phyloP scores from a whole-genome alignment of 2,113 vertebrate genomes.

The Urocitellus parryii region DNA sequence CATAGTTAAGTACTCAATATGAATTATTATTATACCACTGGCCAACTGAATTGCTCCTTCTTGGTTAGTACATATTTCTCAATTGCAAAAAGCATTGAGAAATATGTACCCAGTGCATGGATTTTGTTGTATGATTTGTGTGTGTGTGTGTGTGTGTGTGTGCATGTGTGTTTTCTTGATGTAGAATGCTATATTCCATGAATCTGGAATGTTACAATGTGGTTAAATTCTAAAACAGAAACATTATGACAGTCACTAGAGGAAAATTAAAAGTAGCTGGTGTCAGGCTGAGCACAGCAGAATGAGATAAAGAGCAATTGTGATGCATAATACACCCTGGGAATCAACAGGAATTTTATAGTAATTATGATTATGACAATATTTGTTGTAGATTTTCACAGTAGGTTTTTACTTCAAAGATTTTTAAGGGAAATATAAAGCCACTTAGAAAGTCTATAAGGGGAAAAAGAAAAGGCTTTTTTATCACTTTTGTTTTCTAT shows the following conservation, averaged over 20 bases:
- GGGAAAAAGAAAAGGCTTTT: not conserved
- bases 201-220: slow-evolving; percentile 41
- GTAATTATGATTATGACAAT: slow-evolving; percentile 61
- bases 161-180: not conserved
- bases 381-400: slow-evolving; percentile 65
- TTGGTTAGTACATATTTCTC: not conserved
- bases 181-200: slow-evolving; percentile 11
- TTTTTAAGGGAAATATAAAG: slow-evolving; percentile 62
- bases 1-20: not conserved
- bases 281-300: slow-evolving; percentile 46
- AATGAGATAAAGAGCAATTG: slow-evolving; percentile 61
- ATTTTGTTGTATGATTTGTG: slow-evolving; percentile 22
- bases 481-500: slow-evolving; percentile 62
- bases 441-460: slow-evolving; percentile 50
- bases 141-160: not conserved
- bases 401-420: slow-evolving; percentile 68
- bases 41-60: not conserved
- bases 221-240: slow-evolving; percentile 69
- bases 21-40: not conserved
- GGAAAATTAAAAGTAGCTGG: slow-evolving; percentile 63
- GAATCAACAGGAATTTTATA: slow-evolving; percentile 63
- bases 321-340: slow-evolving; percentile 20
- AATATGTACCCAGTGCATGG: not conserved
- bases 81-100: not conserved
- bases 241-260: slow-evolving; percentile 64